Base-by-base conservation (phyloP, 2,113 vertebrate genomes). In the Oophaga pumilio region DNA sequence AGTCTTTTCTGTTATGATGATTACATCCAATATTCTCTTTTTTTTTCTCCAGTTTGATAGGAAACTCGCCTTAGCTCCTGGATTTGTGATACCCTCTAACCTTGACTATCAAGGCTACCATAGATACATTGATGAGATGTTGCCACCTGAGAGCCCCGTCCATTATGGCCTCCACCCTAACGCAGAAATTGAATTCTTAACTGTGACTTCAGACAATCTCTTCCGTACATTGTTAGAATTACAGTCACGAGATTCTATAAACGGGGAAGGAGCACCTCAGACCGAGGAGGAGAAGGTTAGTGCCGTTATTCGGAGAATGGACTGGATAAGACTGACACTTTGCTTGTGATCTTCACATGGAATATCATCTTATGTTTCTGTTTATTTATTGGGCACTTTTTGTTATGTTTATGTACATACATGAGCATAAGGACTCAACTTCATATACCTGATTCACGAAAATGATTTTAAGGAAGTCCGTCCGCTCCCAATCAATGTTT, bases 211-310 rank as follows among this genome's bases (percentile, higher is more conserved):
- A 26, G 94, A 94, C 92, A 94, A 92, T 86, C 90, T 93, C 78
- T 95, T 97, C 91, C 95, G 92, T 91, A 94, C 93, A 57, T 92
- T 97, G 90, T 94, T 95, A 90, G 95, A 95, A 93, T 93, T 96
- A 89, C 95, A 96, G 94, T 95, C 96, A 92, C 92, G 91, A 76
- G 92, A 90, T 52, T 92, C 94, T 15, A 90, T 93, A 89, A 93
- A 91, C 92, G 93, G 91, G 43, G 93, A 96, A 89, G 95, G 93
- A 80, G 86, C 87, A 26, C 93, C 94, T 0, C 94, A 94, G 89
- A 95, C 93, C n/a, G 91, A 93, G 76, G 95, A 96, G 91, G 94
- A 96, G 93, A 96, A 96, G 94, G 94, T 96, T 86, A 82, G 57
- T 90, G 82, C 50, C 26, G 66, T 49, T 15, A 84, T 56, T 71